Evolutionary conservation across 2,113 vertebrate genomes (phyloP).

Genomic region (Grallaria varia): DNA sequence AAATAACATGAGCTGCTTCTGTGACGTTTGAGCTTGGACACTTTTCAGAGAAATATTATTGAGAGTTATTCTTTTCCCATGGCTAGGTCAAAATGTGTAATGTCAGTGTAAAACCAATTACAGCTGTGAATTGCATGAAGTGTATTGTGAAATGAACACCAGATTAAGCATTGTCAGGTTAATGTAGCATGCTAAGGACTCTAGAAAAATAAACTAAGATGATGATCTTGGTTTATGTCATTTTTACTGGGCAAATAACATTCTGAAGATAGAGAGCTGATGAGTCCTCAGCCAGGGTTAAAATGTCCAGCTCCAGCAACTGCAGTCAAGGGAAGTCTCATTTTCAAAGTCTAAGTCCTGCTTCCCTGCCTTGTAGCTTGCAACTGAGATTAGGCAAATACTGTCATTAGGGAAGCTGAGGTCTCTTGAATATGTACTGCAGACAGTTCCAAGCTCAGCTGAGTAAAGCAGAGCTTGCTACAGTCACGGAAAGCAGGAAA

Average conservation of each 20-base stretch:
- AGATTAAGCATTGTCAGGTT: conserved; percentile 81
- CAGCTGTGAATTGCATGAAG: conserved; percentile 83
- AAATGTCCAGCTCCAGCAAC: not conserved
- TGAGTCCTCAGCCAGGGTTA: not conserved
- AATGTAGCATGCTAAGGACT: conserved; percentile 84
- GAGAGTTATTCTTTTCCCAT: conserved; percentile 71
- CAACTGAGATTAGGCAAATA: not conserved
- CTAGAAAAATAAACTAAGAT: conserved; percentile 82
- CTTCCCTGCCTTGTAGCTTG: not conserved
- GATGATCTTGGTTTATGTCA: conserved; percentile 74
- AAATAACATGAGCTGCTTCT: conserved; percentile 48
- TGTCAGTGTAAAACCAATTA: conserved; percentile 76
- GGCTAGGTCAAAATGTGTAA: conserved; percentile 72
- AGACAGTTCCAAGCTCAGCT: not conserved
- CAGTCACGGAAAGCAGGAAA: not conserved
- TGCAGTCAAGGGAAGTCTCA: not conserved
- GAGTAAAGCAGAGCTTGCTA: not conserved
- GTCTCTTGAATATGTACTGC: not conserved
- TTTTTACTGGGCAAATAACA: conserved; percentile 65
- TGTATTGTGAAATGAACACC: conserved; percentile 79
- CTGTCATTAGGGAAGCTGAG: not conserved
- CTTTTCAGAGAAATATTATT: conserved; percentile 72
- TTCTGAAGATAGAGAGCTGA: conserved; percentile 40
- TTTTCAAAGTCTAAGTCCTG: not conserved
- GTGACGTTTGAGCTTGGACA: conserved; percentile 61